A percentile compares a stretch with the other conserved stretches of the same genome.
These are phyloP conservation scores for Varanus salvator DNA, from an alignment of 2,113 vertebrate species.

Conservation along the genomic window DNA sequence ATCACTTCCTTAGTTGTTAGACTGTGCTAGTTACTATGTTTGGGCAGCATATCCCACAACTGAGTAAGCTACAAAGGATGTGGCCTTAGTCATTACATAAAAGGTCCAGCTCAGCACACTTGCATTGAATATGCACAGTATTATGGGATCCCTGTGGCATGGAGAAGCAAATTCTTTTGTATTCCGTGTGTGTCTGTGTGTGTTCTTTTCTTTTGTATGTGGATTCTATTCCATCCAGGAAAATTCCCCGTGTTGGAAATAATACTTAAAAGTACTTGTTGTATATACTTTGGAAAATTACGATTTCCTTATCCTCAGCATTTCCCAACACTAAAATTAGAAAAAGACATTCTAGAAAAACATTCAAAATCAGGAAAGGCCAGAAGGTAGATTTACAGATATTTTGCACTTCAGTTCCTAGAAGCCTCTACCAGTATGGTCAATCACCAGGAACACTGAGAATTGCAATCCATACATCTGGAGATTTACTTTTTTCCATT, in stretches of 20 bases:
- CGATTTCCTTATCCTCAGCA: background rate
- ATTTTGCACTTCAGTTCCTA: too few species aligned
- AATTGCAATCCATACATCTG: too few species aligned
- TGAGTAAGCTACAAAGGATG: background rate
- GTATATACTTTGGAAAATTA: background rate
- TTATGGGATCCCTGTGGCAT: background rate
- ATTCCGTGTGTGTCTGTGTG: background rate
- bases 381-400: too few species aligned
- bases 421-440: too few species aligned
- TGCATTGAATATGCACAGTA: background rate
- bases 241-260: background rate
- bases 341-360: background rate
- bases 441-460: too few species aligned
- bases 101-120: background rate
- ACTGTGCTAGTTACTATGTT: background rate
- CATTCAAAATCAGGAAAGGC: too few species aligned
- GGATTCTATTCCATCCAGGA: background rate
- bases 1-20: too few species aligned
- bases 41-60: background rate
- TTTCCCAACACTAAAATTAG: background rate
- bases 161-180: background rate
- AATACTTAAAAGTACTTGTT: background rate
- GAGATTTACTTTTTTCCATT: too few species aligned
- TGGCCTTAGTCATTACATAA: background rate
- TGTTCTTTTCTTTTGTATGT: background rate